These are phyloP conservation scores for Strongylocentrotus purpuratus DNA, from an alignment of 35 echinoderm and acorn worm genomes.

Conservation along the genomic window DNA sequence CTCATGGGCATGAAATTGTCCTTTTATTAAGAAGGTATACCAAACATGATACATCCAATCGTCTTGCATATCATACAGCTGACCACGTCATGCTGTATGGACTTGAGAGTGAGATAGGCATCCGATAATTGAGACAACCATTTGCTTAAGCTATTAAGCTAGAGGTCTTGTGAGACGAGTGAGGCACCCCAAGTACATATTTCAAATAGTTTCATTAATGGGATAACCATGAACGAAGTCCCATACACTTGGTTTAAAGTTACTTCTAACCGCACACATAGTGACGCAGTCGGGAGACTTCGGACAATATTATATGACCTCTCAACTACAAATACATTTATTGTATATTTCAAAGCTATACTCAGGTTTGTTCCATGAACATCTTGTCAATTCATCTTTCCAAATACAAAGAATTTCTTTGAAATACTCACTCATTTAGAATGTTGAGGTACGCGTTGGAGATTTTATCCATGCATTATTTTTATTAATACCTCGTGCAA, in stretches of 20 bases:
- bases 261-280: background rate
- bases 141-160: slow-evolving; percentile 18
- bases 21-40: background rate
- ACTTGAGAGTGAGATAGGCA: background rate
- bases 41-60: background rate
- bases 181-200: background rate
- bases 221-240: slow-evolving; percentile 2
- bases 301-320: background rate
- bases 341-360: no score
- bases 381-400: no score
- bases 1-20: background rate
- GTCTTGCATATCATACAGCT: background rate
- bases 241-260: background rate
- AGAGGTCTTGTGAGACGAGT: background rate
- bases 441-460: no score
- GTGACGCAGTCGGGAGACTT: no score
- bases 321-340: background rate
- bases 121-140: background rate
- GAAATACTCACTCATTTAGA: no score
- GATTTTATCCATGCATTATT: no score
- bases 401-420: no score
- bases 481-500: no score
- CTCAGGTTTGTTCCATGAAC: no score
- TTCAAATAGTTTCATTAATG: background rate
- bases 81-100: background rate